Evolutionary conservation across 2,888 invertebrate species (phyloP).

Genomic region (Drosophila villosipedis): DNA sequence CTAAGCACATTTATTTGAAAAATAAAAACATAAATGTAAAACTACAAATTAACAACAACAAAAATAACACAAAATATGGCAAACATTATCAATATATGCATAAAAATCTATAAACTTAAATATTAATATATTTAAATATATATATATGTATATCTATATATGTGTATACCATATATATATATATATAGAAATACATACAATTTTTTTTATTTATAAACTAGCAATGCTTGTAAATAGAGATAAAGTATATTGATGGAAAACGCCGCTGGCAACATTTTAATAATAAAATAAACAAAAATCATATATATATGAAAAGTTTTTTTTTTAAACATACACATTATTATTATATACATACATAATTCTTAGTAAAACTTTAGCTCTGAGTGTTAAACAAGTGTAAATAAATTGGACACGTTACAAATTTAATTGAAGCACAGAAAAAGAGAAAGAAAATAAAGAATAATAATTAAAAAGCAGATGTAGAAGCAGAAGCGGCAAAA

Average conservation of each 20-base stretch:
- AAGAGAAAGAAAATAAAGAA: background rate
- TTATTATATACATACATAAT: slow-evolving; percentile 28
- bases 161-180: slow-evolving; percentile 6
- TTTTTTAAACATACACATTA: slow-evolving; percentile 18
- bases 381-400: slow-evolving; percentile 75
- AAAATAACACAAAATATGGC: slow-evolving; percentile 10
- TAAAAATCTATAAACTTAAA: slow-evolving; percentile 30
- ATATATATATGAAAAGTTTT: slow-evolving; percentile 47
- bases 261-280: slow-evolving; percentile 51
- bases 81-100: slow-evolving; percentile 47
- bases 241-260: slow-evolving; percentile 55
- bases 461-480: background rate
- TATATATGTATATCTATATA: slow-evolving; percentile 1
- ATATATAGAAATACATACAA: slow-evolving; percentile 6
- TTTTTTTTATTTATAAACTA: slow-evolving; percentile 68
- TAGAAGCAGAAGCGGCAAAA: slow-evolving; percentile 17
- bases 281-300: slow-evolving; percentile 39
- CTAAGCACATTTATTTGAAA: slow-evolving; percentile 36
- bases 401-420: slow-evolving; percentile 64
- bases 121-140: slow-evolving; percentile 4
- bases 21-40: slow-evolving; percentile 8
- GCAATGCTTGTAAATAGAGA: slow-evolving; percentile 73
- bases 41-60: background rate
- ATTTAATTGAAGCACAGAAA: slow-evolving; percentile 66
- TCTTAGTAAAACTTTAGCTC: slow-evolving; percentile 62